phyloP scores from a whole-genome alignment of 2,797 vertebrate species.

The Sebastes iracundus region DNA sequence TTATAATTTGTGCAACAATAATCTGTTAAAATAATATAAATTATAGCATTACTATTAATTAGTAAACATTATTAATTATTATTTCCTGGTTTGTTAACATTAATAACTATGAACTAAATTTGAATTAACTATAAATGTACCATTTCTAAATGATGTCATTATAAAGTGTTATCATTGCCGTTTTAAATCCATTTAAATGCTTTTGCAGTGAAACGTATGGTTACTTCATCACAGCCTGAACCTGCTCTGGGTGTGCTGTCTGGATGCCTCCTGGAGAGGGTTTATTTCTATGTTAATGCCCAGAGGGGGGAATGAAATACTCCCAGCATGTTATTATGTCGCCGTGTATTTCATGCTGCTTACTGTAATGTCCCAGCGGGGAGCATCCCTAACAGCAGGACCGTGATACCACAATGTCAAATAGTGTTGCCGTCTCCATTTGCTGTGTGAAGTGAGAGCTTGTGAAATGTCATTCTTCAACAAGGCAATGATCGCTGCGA shows the following conservation, averaged over 20 bases:
- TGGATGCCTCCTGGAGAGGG: conserved; percentile 30
- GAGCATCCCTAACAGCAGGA: conserved; percentile 9
- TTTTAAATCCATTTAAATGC: conserved; percentile 13
- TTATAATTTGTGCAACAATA: too few relatives aligned
- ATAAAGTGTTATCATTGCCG: too few relatives aligned
- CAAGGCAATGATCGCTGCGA: conserved; percentile 4
- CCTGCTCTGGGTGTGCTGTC: conserved; percentile 16
- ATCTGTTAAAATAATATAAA: too few relatives aligned
- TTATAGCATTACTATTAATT: too few relatives aligned
- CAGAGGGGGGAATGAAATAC: conserved; percentile 35
- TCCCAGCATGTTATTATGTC: conserved; percentile 36
- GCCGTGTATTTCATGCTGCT: conserved; percentile 53
- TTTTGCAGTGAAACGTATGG: conserved; percentile 16
- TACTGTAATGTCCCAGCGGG: conserved; percentile 46
- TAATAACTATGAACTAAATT: too few relatives aligned
- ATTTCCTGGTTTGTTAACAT: too few relatives aligned
- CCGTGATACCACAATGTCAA: conserved; percentile 25
- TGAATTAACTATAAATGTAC: fast-evolving
- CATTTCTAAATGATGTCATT: not conserved
- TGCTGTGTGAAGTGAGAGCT: conserved; percentile 18
- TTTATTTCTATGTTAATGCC: conserved; percentile 59
- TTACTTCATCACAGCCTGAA: conserved; percentile 14
- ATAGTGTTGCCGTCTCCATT: conserved; percentile 14
- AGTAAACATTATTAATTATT: too few relatives aligned
- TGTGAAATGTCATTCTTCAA: conserved; percentile 33